Conservation (phyloP, 2,797 vertebrate genomes). For the Echeneis naucrates region DNA sequence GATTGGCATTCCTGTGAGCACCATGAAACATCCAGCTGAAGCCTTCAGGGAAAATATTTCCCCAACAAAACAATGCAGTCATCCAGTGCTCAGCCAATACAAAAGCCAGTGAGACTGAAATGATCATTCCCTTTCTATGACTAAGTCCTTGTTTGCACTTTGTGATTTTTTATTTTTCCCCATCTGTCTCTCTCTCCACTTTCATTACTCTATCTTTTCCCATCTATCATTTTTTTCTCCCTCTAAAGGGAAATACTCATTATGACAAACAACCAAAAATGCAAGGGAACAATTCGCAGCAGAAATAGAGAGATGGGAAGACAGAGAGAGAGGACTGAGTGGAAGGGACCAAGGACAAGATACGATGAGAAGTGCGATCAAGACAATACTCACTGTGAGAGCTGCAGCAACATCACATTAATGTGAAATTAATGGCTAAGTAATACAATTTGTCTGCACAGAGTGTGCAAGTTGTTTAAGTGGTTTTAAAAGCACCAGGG, state of each 20-base stretch:
- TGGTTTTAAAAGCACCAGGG: slow-evolving; percentile 57
- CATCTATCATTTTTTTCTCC: not conserved
- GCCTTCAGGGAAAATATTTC: slow-evolving; percentile 22
- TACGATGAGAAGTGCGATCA: slow-evolving; percentile 27
- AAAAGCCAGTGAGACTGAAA: slow-evolving; percentile 27
- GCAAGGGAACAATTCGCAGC: not conserved
- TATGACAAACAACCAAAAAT: slow-evolving; percentile 26
- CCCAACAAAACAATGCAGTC: slow-evolving; percentile 37
- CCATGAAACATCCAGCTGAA: slow-evolving; percentile 58
- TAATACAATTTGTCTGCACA: slow-evolving; percentile 29
- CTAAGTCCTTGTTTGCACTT: slow-evolving; percentile 6
- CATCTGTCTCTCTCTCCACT: not conserved
- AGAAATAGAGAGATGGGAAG: slow-evolving; percentile 25
- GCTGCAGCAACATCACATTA: slow-evolving; percentile 28
- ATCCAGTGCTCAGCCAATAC: slow-evolving; percentile 29
- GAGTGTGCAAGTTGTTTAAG: slow-evolving; percentile 44
- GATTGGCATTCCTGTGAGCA: slow-evolving; percentile 48
- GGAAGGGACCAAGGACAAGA: slow-evolving; percentile 12
- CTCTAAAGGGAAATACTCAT: slow-evolving; percentile 28
- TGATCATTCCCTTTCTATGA: slow-evolving; percentile 16
- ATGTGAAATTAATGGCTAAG: slow-evolving; percentile 47
- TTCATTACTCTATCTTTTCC: slow-evolving; percentile 5
- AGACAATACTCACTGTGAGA: slow-evolving; percentile 36
- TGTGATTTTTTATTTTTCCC: slow-evolving; percentile 15
- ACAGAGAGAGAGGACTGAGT: slow-evolving; percentile 7